Conservation (phyloP, 2,113 vertebrate genomes). For the Vanacampus margaritifer region DNA sequence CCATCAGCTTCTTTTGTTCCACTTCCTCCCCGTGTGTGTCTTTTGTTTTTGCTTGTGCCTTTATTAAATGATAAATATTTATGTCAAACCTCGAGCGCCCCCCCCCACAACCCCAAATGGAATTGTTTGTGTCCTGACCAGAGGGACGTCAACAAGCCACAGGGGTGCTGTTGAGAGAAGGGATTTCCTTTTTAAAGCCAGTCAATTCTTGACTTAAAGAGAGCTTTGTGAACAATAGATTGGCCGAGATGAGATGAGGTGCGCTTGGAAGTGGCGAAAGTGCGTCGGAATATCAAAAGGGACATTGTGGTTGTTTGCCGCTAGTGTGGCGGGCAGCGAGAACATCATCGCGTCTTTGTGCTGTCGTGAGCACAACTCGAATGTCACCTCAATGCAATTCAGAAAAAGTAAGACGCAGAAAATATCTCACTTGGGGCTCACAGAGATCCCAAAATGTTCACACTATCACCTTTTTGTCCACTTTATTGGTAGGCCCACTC, state of each 20-base stretch:
- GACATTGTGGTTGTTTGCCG: slow-evolving; percentile 18
- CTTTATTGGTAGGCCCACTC: background rate
- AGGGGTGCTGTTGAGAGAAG: slow-evolving; percentile 61
- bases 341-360: slow-evolving; percentile 2
- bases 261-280: slow-evolving; percentile 38
- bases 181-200: slow-evolving; percentile 64
- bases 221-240: slow-evolving; percentile 52
- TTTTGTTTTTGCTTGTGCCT: slow-evolving; percentile 72
- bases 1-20: slow-evolving; percentile 73
- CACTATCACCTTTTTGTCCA: background rate
- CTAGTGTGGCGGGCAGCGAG: slow-evolving; percentile 2
- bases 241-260: slow-evolving; percentile 51
- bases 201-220: slow-evolving; percentile 53
- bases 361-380: background rate
- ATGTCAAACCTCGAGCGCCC: slow-evolving; percentile 57
- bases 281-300: slow-evolving; percentile 21
- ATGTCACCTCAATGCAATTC: background rate
- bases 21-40: slow-evolving; percentile 70
- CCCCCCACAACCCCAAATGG: slow-evolving; percentile 32
- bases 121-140: slow-evolving; percentile 69
- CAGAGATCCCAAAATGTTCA: background rate
- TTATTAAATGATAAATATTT: slow-evolving; percentile 76
- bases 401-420: background rate
- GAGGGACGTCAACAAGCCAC: slow-evolving; percentile 59
- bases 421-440: background rate